These are phyloP conservation scores for Pachyuromys duprasi DNA, from an alignment of 2,797 vertebrate genomes.

Conservation along the genomic window DNA sequence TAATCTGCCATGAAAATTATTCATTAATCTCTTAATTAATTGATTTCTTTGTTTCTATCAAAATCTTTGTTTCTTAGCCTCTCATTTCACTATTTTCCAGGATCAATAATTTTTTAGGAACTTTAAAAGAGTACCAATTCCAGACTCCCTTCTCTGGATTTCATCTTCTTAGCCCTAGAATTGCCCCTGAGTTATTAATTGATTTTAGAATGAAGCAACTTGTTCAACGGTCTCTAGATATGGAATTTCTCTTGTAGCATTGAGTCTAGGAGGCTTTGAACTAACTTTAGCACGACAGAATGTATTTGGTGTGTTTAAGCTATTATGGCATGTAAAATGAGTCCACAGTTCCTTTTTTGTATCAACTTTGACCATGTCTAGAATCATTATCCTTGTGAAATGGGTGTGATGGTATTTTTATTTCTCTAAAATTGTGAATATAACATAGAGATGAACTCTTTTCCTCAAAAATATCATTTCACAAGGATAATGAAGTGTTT, in stretches of 20 bases:
- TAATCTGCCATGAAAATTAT: conserved; percentile 7
- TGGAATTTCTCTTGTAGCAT: not conserved
- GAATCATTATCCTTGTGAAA: conserved; percentile 45
- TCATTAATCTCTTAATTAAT: conserved; percentile 1
- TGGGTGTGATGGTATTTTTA: not conserved
- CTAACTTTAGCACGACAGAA: not conserved
- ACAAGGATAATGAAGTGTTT: too few relatives aligned
- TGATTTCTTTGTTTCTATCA: not conserved
- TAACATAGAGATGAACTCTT: conserved; percentile 17
- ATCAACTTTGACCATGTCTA: conserved; percentile 1
- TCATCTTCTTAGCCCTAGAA: not conserved
- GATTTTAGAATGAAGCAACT: not conserved
- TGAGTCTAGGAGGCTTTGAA: not conserved
- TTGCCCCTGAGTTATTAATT: not conserved
- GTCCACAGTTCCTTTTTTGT: not conserved
- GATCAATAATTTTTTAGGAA: conserved; percentile 17
- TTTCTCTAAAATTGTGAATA: conserved; percentile 14
- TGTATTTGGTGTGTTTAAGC: not conserved
- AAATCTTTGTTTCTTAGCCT: conserved; percentile 7
- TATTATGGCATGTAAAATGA: not conserved
- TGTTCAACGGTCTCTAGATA: not conserved
- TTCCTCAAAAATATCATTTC: conserved; percentile 30
- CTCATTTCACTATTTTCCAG: conserved; percentile 7
- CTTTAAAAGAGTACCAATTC: not conserved
- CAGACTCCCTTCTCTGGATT: not conserved